A percentile compares a stretch with the other conserved stretches of the same genome.
phyloP scores from a whole-genome alignment of 2,113 vertebrate species.

The Eclectus roratus region DNA sequence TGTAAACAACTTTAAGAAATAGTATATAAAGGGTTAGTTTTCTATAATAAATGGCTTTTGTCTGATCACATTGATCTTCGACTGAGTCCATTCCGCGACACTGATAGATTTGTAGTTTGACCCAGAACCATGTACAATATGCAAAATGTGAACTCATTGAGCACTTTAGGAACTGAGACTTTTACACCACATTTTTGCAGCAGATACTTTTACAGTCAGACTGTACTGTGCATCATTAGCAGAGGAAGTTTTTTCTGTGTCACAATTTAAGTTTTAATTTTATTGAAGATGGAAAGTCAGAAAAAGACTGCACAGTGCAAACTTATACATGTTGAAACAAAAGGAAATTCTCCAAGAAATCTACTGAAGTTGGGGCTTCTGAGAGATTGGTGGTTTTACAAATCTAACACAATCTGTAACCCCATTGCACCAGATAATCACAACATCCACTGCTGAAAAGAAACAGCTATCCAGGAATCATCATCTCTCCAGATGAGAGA shows the following conservation, averaged over 20 bases:
- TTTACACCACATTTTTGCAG: neutral
- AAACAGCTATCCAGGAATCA: neutral
- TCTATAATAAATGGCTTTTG: too few relatives aligned
- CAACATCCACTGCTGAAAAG: neutral
- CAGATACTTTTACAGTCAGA: neutral
- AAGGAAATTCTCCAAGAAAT: neutral
- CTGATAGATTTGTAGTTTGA: neutral
- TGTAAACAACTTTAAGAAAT: too few relatives aligned
- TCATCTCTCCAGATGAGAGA: neutral
- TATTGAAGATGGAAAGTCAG: neutral
- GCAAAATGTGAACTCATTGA: neutral
- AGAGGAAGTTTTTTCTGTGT: neutral
- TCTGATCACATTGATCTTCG: too few relatives aligned
- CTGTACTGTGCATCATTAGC: neutral
- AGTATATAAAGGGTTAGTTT: too few relatives aligned
- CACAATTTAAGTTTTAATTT: neutral
- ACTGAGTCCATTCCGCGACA: too few relatives aligned
- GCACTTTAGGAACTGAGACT: neutral
- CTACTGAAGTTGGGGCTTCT: neutral
- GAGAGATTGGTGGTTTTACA: neutral
- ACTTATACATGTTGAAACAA: neutral
- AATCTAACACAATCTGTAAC: neutral
- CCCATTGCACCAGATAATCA: neutral
- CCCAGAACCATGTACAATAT: neutral
- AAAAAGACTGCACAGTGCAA: neutral